Evolutionary conservation across 1,140 invertebrate species (phyloP).

Genomic region (Macrotrachela quadricornifera): DNA sequence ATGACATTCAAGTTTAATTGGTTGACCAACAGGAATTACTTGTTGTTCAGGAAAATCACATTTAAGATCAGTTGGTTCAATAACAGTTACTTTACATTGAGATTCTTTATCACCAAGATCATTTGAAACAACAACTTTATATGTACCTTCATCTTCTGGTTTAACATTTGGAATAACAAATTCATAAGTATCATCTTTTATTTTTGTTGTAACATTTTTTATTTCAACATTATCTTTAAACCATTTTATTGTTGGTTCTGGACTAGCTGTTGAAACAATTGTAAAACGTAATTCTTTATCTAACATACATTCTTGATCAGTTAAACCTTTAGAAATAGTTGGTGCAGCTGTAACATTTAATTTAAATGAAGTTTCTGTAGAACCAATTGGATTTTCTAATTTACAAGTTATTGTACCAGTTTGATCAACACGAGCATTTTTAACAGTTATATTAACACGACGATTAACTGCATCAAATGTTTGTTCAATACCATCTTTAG

Average conservation of each 20-base stretch:
- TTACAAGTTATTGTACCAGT: conserved; percentile 9
- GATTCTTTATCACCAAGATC: neutral
- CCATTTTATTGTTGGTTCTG: conserved; percentile 81
- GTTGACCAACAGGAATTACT: neutral
- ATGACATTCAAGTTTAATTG: neutral
- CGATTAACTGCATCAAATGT: too few relatives aligned
- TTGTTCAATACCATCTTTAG: too few relatives aligned
- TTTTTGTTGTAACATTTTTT: conserved; percentile 35
- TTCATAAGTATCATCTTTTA: neutral
- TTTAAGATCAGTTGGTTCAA: neutral
- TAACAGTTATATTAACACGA: too few relatives aligned
- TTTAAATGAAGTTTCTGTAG: conserved; percentile 6
- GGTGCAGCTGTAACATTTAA: conserved; percentile 7
- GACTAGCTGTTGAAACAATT: conserved; percentile 51
- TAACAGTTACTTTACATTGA: neutral
- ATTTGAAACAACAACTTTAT: conserved; percentile 1
- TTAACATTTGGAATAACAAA: conserved; percentile 4
- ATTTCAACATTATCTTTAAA: conserved; percentile 74
- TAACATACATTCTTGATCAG: neutral
- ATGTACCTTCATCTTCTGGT: conserved; percentile 23
- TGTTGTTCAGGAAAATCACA: neutral
- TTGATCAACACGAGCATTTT: conserved; percentile 7
- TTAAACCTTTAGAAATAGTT: conserved; percentile 3
- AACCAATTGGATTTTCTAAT: conserved; percentile 7
- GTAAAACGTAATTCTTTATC: neutral